These are phyloP conservation scores for Oreochromis grahami DNA, from an alignment of 2,797 vertebrate genomes.

Conservation along the genomic window DNA sequence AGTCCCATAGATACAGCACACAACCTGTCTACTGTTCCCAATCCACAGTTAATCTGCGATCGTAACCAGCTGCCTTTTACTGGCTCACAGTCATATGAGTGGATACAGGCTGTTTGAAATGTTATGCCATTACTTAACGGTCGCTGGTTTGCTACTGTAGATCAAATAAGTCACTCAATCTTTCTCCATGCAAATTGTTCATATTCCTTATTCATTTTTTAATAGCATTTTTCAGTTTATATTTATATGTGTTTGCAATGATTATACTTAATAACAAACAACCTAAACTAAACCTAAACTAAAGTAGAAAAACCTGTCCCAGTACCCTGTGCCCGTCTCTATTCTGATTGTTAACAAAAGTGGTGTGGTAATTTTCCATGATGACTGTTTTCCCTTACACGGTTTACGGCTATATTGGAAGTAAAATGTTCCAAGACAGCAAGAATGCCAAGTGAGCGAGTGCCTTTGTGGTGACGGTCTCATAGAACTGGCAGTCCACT, in stretches of 20 bases:
- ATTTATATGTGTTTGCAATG: not conserved
- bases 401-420: constrained; percentile 13
- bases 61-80: constrained; percentile 16
- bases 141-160: not conserved
- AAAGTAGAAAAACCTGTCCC: not conserved
- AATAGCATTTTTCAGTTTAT: not conserved
- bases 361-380: constrained; percentile 7
- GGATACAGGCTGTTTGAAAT: constrained; percentile 30
- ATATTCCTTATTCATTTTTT: not conserved
- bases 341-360: not conserved
- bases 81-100: constrained; percentile 15
- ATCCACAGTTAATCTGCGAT: constrained; percentile 27
- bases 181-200: not conserved
- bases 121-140: constrained; percentile 49
- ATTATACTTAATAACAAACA: not conserved
- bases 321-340: not conserved
- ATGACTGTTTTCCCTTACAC: not conserved
- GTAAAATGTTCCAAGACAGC: constrained; percentile 26
- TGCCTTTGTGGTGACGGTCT: constrained; percentile 29
- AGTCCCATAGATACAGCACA: constrained; percentile 65
- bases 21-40: constrained; percentile 67
- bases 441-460: constrained; percentile 21
- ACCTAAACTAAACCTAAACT: not conserved
- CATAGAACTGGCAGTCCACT: constrained; percentile 11
- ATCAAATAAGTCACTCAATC: not conserved